A percentile compares a stretch with the other conserved stretches of the same genome.
Conservation (phyloP, 1,140 invertebrate genomes). For the Phymastichus coffea region DNA sequence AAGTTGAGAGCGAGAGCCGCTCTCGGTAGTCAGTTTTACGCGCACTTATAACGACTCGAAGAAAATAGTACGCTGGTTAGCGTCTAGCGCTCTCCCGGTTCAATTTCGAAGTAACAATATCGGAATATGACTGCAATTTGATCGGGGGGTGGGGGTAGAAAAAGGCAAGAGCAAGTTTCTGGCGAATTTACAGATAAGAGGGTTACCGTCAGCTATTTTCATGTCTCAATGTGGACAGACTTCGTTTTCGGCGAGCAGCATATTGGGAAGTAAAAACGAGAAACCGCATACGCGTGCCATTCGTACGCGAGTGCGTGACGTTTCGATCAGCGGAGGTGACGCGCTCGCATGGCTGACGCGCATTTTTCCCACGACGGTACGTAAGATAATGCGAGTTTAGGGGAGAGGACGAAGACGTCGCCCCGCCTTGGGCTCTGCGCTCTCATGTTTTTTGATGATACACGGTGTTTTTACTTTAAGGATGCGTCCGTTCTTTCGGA, state of each 20-base stretch:
- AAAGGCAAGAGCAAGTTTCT: background rate
- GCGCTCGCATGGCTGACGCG: background rate
- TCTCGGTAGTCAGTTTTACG: background rate
- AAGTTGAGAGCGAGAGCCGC: too few relatives aligned
- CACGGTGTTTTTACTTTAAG: background rate
- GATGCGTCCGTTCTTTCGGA: too few relatives aligned
- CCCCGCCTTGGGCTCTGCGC: too few relatives aligned
- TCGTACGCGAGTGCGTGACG: too few relatives aligned
- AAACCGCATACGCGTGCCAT: too few relatives aligned
- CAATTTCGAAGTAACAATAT: background rate
- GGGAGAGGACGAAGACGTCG: too few relatives aligned
- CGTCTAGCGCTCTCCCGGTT: background rate
- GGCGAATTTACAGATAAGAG: constrained; percentile 5
- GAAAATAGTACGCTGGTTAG: background rate
- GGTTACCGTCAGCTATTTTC: constrained; percentile 11
- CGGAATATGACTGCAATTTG: background rate
- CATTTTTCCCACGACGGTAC: too few relatives aligned
- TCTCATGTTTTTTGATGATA: background rate
- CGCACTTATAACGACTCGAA: background rate
- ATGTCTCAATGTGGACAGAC: too few relatives aligned
- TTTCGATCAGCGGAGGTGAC: background rate
- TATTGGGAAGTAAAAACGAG: too few relatives aligned
- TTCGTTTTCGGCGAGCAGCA: too few relatives aligned
- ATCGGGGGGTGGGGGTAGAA: background rate
- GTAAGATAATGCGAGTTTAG: background rate